A percentile compares a stretch with the other conserved stretches of the same genome.
Conservation (phyloP, 2,888 invertebrate species). For the Synanthedon andrenaeformis region DNA sequence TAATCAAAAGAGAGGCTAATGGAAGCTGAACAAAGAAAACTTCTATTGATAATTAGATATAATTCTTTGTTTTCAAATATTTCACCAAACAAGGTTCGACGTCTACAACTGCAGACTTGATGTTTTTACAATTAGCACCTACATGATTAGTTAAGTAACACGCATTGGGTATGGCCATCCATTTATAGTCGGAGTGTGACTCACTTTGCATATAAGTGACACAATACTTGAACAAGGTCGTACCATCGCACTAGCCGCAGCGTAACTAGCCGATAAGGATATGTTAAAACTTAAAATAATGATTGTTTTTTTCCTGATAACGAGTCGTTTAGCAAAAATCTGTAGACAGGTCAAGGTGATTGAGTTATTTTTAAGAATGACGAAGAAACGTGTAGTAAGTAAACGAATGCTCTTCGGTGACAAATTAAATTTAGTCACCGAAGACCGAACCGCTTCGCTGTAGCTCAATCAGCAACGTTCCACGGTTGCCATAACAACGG, state of each 20-base stretch:
- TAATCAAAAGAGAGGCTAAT: no score
- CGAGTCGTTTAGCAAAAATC: constrained; percentile 5
- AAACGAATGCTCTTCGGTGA: no score
- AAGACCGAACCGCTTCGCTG: no score
- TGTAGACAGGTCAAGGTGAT: constrained; percentile 1
- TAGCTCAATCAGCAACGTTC: no score
- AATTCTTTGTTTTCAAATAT: not conserved
- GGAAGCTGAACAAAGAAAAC: not conserved
- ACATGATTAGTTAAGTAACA: constrained; percentile 1
- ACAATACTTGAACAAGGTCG: constrained; percentile 14
- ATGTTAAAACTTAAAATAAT: constrained; percentile 1
- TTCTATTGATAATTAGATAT: not conserved
- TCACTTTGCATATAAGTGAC: constrained; percentile 29
- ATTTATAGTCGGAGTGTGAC: constrained; percentile 20
- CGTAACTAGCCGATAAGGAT: not conserved
- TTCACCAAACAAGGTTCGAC: not conserved
- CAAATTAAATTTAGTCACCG: no score
- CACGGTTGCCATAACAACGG: no score
- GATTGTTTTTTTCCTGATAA: constrained; percentile 10
- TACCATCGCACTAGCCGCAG: not conserved
- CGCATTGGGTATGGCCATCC: constrained; percentile 2
- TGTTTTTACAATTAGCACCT: constrained; percentile 1
- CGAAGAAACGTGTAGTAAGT: no score
- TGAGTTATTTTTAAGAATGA: not conserved
- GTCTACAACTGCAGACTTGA: not conserved